phyloP scores from a whole-genome alignment of 2,888 invertebrate genomes.

The Harpagoxenus sublaevis region DNA sequence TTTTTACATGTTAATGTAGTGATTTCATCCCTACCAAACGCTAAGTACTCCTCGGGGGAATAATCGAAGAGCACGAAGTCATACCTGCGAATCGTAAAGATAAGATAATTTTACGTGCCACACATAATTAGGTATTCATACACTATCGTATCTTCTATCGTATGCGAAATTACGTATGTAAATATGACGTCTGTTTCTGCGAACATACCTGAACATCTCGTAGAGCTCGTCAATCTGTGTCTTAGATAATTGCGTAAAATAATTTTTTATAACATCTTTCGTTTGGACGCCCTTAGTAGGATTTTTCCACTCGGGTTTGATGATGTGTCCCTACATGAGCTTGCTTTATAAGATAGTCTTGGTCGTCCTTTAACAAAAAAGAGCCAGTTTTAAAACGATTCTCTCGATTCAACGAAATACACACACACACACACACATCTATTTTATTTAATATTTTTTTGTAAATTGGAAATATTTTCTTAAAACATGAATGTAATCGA shows the following conservation, averaged over 20 bases:
- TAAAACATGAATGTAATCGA: background rate
- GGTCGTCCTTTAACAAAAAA: slow-evolving; percentile 89
- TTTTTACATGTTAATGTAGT: slow-evolving; percentile 81
- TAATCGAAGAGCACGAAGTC: slow-evolving; percentile 96
- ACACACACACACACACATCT: background rate
- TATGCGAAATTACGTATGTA: background rate
- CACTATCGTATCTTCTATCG: background rate
- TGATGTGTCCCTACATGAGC: slow-evolving; percentile 92
- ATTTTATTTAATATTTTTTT: background rate
- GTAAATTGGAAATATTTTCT: background rate
- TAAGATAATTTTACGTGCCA: background rate
- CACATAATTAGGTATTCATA: background rate
- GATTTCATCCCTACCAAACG: slow-evolving; percentile 86
- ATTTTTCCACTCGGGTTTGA: slow-evolving; percentile 94
- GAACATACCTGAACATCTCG: slow-evolving; percentile 91
- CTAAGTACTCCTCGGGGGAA: slow-evolving; percentile 91
- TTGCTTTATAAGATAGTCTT: slow-evolving; percentile 93
- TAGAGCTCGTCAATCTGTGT: slow-evolving; percentile 92
- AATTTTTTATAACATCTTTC: slow-evolving; percentile 90
- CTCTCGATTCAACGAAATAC: background rate
- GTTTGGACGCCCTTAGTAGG: slow-evolving; percentile 92
- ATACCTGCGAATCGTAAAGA: slow-evolving; percentile 88
- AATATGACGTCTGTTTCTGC: background rate
- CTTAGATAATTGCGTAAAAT: slow-evolving; percentile 92
- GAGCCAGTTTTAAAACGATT: slow-evolving; percentile 69